These are phyloP conservation scores for Zoanthus gigantus DNA, from an alignment of 92 coral and sea anemone species.

Conservation along the genomic window DNA sequence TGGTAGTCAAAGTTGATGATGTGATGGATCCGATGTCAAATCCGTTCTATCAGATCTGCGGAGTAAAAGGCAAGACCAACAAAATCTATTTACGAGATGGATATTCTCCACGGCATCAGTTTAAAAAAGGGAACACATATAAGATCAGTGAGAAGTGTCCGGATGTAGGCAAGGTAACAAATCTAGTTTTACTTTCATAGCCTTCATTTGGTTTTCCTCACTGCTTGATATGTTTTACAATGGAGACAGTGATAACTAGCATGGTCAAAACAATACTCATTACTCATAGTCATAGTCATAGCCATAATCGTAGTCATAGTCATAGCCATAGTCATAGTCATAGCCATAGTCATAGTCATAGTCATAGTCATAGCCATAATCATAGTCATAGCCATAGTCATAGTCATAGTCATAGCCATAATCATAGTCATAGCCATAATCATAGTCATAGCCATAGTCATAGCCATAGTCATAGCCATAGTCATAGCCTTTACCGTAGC, in stretches of 20 bases:
- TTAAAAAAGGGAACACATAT: conserved; percentile 82
- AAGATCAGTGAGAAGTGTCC: conserved; percentile 78
- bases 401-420: no score
- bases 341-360: no score
- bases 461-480: no score
- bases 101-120: conserved; percentile 73
- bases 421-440: no score
- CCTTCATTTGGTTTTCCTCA: neutral
- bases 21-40: conserved; percentile 82
- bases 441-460: no score
- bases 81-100: conserved; percentile 88
- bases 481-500: no score
- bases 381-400: no score
- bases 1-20: conserved; percentile 79
- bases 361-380: no score
- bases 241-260: no score
- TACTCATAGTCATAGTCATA: no score
- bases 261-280: no score
- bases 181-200: neutral
- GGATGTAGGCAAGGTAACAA: conserved; percentile 82
- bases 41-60: conserved; percentile 82
- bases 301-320: neutral
- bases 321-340: neutral
- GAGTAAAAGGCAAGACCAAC: conserved; percentile 79
- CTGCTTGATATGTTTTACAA: neutral